A percentile compares a stretch with the other conserved stretches of the same genome.
Evolutionary conservation across 30 jellyfish, hydroid and myxozoan species (phyloP).

Genomic region (Aurelia sp.): DNA sequence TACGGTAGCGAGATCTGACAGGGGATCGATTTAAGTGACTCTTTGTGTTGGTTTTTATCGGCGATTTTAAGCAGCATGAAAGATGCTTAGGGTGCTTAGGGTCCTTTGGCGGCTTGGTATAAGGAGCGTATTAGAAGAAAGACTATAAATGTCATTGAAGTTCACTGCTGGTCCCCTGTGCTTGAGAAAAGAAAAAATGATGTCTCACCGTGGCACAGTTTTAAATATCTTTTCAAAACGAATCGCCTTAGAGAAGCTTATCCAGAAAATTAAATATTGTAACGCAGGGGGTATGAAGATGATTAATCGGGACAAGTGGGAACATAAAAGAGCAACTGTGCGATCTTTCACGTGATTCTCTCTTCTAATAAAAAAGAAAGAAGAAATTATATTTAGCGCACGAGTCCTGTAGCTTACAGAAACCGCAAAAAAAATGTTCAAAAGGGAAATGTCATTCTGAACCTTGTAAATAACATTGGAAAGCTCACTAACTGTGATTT

Average conservation of each 20-base stretch:
- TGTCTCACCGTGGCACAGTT: constrained; percentile 54
- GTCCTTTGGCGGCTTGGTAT: constrained; percentile 52
- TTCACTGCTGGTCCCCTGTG: constrained; percentile 34
- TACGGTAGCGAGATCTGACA: background rate
- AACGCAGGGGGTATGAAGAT: constrained; percentile 44
- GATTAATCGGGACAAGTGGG: background rate
- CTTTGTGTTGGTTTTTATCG: constrained; percentile 35
- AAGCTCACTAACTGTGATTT: no score
- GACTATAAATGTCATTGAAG: constrained; percentile 28
- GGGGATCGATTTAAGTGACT: constrained; percentile 58
- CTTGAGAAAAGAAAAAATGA: constrained; percentile 19
- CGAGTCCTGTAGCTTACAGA: no score
- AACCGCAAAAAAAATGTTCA: no score
- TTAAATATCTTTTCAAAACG: constrained; percentile 5
- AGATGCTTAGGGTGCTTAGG: constrained; percentile 46
- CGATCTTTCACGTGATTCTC: background rate
- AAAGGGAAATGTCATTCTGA: no score
- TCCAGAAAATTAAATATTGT: constrained; percentile 51
- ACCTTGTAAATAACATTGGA: no score
- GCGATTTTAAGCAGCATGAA: constrained; percentile 48
- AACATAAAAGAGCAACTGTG: background rate
- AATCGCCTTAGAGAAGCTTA: constrained; percentile 37
- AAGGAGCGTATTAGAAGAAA: constrained; percentile 23
- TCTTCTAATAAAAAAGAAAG: background rate
- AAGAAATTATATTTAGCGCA: no score